Percentiles rank a stretch among this genome's conserved stretches.
Conservation (phyloP, 2,797 vertebrate species). For the Cetoscarus ocellatus region DNA sequence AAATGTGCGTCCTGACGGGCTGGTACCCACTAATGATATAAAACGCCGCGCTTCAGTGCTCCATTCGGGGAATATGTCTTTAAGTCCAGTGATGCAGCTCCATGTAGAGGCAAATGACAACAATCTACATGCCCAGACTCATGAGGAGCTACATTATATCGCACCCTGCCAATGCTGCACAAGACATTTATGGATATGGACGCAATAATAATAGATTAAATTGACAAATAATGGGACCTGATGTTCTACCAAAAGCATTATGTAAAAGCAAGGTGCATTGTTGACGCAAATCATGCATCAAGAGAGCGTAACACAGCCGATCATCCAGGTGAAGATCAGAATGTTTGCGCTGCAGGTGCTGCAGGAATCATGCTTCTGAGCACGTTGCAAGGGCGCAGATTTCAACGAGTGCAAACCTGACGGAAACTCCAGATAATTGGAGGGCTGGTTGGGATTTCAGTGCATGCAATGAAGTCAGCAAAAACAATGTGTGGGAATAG, state of each 20-base stretch:
- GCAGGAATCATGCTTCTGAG: not conserved
- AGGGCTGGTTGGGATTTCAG: not conserved
- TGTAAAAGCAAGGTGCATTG: constrained; percentile 32
- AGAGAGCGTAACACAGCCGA: not conserved
- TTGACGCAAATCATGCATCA: constrained; percentile 11
- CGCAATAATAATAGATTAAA: too few species aligned
- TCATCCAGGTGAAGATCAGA: not conserved
- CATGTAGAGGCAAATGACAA: too few species aligned
- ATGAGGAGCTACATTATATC: too few species aligned
- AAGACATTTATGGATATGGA: too few species aligned
- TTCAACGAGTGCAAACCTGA: not conserved
- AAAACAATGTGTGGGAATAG: constrained; percentile 69
- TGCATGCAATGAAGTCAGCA: constrained; percentile 51
- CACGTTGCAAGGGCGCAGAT: constrained; percentile 1
- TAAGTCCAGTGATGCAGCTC: too few species aligned
- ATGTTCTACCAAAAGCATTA: constrained; percentile 17
- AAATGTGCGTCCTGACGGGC: constrained; percentile 15
- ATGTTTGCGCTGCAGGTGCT: not conserved
- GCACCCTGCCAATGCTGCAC: too few species aligned
- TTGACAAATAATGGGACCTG: constrained; percentile 29
- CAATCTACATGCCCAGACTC: too few species aligned
- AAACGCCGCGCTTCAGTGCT: too few species aligned
- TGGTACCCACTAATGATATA: not conserved
- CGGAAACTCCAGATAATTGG: not conserved
- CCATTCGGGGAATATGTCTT: too few species aligned